Conservation (phyloP, 2,113 vertebrate genomes). For the Edolisoma coerulescens region DNA sequence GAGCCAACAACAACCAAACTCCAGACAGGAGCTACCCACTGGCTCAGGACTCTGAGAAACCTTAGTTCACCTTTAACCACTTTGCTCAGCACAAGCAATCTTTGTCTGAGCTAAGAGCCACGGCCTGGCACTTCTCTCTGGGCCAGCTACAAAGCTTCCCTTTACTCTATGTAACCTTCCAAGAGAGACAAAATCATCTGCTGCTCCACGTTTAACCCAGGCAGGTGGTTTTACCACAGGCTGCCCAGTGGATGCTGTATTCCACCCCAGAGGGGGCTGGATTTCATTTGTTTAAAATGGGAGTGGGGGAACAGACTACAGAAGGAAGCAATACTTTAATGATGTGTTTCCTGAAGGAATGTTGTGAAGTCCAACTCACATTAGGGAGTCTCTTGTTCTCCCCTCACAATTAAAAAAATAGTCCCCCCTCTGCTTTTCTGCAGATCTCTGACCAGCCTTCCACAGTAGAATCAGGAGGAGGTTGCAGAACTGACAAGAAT, state of each 20-base stretch:
- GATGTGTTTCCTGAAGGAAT: background rate
- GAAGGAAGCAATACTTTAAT: background rate
- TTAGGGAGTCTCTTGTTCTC: background rate
- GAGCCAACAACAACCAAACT: background rate
- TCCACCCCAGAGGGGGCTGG: background rate
- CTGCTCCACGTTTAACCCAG: background rate
- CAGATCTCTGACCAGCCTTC: background rate
- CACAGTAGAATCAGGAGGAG: background rate
- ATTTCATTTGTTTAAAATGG: background rate
- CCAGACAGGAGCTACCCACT: background rate
- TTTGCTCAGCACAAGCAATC: constrained; percentile 3
- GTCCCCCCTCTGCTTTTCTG: background rate
- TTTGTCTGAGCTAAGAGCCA: background rate
- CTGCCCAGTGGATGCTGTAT: background rate
- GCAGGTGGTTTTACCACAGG: background rate
- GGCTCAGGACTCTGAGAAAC: background rate
- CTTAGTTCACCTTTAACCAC: constrained; percentile 20
- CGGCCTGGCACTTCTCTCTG: background rate
- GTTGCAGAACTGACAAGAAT: background rate
- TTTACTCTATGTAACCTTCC: background rate
- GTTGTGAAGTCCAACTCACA: background rate
- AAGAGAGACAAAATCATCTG: background rate
- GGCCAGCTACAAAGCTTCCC: background rate
- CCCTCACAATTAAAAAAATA: background rate
- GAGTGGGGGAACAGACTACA: background rate